Evolutionary conservation across 2,888 invertebrate genomes (phyloP), one percentile per base, ranked within the genome.

Genomic region (Drosophila stalkeri): DNA sequence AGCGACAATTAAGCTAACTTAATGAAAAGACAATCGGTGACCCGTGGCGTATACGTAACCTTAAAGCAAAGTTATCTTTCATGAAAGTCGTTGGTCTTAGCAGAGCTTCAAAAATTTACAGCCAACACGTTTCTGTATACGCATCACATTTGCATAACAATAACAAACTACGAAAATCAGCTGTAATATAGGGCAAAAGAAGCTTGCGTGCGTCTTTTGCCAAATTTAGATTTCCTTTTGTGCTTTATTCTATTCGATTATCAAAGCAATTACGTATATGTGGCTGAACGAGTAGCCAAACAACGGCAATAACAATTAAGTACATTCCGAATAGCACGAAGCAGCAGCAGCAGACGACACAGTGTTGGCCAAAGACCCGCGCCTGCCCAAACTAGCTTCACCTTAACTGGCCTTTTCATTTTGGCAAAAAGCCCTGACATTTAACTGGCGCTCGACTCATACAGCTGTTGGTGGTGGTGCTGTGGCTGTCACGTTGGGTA

Each of bases 371-470:
- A 51, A 62, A 55, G 60, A 33, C 47, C 49, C 49, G 11, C 70
- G 37, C 31, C 39, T 16, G 12, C 44, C 37, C 20, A 20, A 49
- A 60, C 81, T 78, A 84, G 84, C 68, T 78, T 52, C 64, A 75
- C 81, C 84, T 77, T 67, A 52, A 47, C 43, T 81, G 72, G 64
- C 68, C 72, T 74, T 55, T 65, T 70, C 35, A 20, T 78, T 79
- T 79, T 85, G 82, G 77, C 88, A 87, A 65, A 51, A 51, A 74
- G 75, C 77, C 75, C 77, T 82, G 88, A 75, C 88, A 84, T 85
- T 84, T 84, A 69, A 47, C 55, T 39, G 52, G 52, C 20, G 14
- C 35, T 27, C 49, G 23, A 9, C 18, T 47, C 11, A 54, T 20
- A 6, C 55, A 41, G 43, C 52, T 41, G 27, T 16, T 43, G 16